A percentile compares a stretch with the other conserved stretches of the same genome.
Conservation (phyloP, 1,140 invertebrate genomes). For the Tetramorium alpestre region DNA sequence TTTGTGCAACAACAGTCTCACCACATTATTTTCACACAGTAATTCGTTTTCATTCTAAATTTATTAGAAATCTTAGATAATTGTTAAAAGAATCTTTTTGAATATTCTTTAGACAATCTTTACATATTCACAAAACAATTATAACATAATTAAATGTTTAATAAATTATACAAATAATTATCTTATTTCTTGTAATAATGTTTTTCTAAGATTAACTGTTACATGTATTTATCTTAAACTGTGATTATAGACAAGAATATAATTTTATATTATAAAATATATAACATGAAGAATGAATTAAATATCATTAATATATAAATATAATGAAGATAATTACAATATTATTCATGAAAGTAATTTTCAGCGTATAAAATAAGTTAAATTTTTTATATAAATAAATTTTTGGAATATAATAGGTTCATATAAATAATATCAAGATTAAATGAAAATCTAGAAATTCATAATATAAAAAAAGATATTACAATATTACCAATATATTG, state of each 20-base stretch:
- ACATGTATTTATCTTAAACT: not conserved
- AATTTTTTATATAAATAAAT: not conserved
- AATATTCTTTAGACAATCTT: not conserved
- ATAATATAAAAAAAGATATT: not conserved
- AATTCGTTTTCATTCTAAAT: not conserved
- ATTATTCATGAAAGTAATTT: not conserved
- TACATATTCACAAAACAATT: not conserved
- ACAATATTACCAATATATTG: not conserved
- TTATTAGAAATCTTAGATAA: not conserved
- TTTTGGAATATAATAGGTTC: not conserved
- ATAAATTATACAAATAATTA: not conserved
- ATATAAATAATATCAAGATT: not conserved
- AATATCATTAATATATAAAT: not conserved
- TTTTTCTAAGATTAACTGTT: not conserved
- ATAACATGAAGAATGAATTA: not conserved
- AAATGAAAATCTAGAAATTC: not conserved
- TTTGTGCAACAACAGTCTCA: conserved; percentile 11
- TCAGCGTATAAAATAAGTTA: not conserved
- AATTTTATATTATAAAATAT: not conserved
- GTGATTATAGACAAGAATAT: not conserved
- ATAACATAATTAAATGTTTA: not conserved
- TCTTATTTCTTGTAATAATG: not conserved
- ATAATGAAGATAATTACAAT: not conserved
- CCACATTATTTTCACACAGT: not conserved
- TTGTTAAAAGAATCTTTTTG: not conserved